These are phyloP conservation scores for Podarcis lilfordi DNA, from an alignment of 2,797 vertebrate genomes.

Conservation along the genomic window DNA sequence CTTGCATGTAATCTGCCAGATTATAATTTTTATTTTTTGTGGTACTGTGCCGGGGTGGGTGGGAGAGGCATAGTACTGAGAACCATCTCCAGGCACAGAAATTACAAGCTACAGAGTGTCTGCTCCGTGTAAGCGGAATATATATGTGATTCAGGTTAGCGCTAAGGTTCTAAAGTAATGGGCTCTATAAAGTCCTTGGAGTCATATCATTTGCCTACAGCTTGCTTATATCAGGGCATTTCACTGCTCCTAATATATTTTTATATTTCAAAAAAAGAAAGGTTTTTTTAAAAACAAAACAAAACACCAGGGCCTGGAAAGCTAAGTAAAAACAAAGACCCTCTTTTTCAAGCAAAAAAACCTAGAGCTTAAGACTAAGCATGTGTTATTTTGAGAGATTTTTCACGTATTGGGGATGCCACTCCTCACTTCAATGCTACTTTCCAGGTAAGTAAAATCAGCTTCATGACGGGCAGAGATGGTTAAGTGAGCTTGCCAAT, in stretches of 20 bases:
- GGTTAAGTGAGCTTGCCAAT: not conserved
- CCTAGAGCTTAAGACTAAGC: not conserved
- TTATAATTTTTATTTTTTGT: not conserved
- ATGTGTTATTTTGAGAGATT: not conserved
- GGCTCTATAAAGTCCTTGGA: not conserved
- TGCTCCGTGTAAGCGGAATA: not conserved
- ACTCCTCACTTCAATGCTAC: not conserved
- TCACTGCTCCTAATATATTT: not conserved
- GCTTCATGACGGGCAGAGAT: not conserved
- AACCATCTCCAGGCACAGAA: not conserved
- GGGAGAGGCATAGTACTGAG: not conserved
- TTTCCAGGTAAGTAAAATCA: not conserved
- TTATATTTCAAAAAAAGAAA: not conserved
- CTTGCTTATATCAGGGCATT: no score
- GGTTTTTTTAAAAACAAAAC: no score
- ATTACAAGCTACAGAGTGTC: not conserved
- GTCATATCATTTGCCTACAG: not conserved
- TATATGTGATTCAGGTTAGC: not conserved
- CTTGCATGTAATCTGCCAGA: not conserved
- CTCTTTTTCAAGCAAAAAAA: not conserved
- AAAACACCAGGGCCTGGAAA: not conserved
- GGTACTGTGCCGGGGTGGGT: not conserved
- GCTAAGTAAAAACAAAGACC: not conserved
- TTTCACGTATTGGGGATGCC: not conserved
- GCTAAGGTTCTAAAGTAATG: not conserved